Percentiles rank a stretch among this genome's conserved stretches.
Evolutionary conservation across 1,140 invertebrate genomes (phyloP).

Genomic region (Geopemphigus sp.): DNA sequence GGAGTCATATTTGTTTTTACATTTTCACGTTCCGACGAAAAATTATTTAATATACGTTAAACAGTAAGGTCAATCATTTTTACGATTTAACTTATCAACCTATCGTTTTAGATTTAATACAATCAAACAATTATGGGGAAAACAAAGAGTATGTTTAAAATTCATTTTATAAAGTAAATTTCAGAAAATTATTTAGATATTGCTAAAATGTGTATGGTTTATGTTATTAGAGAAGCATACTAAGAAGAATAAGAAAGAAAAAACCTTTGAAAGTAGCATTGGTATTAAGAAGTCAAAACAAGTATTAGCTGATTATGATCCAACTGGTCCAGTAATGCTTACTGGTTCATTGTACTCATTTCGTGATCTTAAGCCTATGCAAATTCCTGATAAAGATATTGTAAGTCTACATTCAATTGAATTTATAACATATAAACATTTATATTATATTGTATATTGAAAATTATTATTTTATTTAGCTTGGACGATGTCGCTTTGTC

Average conservation of each 20-base stretch:
- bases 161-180: background rate
- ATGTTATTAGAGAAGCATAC: slow-evolving; percentile 35
- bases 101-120: background rate
- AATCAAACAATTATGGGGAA: slow-evolving; percentile 5
- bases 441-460: background rate
- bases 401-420: slow-evolving; percentile 55
- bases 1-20: too few relatives aligned
- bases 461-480: slow-evolving; percentile 61
- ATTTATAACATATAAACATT: background rate
- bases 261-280: background rate
- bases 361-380: slow-evolving; percentile 74
- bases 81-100: background rate
- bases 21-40: background rate
- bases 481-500: slow-evolving; percentile 88
- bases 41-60: background rate
- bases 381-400: slow-evolving; percentile 80
- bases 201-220: background rate
- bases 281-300: slow-evolving; percentile 43
- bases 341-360: slow-evolving; percentile 80
- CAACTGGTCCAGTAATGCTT: slow-evolving; percentile 70
- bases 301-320: slow-evolving; percentile 58
- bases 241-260: slow-evolving; percentile 42
- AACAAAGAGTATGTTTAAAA: slow-evolving; percentile 25
- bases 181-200: background rate
- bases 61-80: background rate